A percentile compares a stretch with the other conserved stretches of the same genome.
Evolutionary conservation across 2,113 vertebrate species (phyloP).

Genomic region (Harpagus bidentatus): DNA sequence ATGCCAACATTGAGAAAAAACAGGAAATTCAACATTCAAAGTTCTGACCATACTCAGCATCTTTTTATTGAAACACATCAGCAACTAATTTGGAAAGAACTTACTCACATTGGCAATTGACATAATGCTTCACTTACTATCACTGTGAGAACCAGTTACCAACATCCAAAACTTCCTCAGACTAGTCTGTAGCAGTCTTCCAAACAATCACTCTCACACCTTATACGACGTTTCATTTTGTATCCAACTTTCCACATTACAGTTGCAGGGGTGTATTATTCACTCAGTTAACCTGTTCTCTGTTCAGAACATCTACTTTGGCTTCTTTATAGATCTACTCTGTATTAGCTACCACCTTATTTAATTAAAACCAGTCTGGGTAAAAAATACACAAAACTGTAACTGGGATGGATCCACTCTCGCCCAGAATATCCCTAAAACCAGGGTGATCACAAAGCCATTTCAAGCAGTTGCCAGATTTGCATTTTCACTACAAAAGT

Average conservation of each 20-base stretch:
- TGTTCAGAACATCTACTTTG: neutral
- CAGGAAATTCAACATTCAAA: neutral
- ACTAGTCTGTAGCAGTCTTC: neutral
- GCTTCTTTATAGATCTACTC: neutral
- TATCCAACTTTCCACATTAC: neutral
- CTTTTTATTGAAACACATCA: neutral
- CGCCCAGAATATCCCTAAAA: neutral
- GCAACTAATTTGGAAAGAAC: neutral
- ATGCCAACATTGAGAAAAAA: neutral
- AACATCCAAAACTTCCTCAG: neutral
- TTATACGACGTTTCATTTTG: neutral
- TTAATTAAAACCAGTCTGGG: neutral
- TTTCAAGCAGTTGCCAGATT: neutral
- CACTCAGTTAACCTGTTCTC: neutral
- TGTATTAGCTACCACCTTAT: neutral
- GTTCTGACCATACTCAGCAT: neutral
- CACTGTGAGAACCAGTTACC: neutral
- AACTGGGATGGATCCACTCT: neutral
- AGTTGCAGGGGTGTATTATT: neutral
- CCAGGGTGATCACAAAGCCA: neutral
- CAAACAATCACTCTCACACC: neutral
- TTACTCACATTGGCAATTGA: neutral
- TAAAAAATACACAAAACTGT: neutral
- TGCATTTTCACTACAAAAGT: neutral
- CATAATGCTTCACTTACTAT: neutral